Evolutionary conservation across 2,113 vertebrate species (phyloP), one percentile per base, ranked within the genome.

Genomic region (Xyliphius kryptos): DNA sequence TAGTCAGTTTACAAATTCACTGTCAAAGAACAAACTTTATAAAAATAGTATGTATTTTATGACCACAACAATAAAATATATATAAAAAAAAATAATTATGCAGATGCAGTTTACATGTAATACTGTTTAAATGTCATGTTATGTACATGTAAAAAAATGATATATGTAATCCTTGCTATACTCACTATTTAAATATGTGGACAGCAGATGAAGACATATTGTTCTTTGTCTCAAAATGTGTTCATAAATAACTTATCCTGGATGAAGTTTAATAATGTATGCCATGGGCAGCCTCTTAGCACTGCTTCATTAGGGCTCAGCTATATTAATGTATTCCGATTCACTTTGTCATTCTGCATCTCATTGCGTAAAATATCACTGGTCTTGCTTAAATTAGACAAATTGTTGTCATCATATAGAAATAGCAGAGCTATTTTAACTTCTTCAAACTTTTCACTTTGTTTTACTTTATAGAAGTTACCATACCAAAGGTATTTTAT

Each of bases 201-300:
- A 56, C 26, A 50, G 54, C 63, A 50, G 20, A 58, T 9, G 19
- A 15, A 66, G 47, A 26, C n/a, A 20, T 56, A 56, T 49, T 66
- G 46, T 40, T 57, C 44, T 48, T 63, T 10, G 51, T 46, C 50
- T 62, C 48, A 13, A 63, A 63, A 53, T 17, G 38, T 53, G 21
- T 44, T 53, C 49, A 53, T 53, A 53, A 48, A 65, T 37, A 49
- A 48, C 52, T 56, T 37, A 46, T 55, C 41, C 41, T 47, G 17
- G 54, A 46, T 51, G 22, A 41, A 32, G 44, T 57, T 66, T 66
- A 57, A 38, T 49, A 57, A 66, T 57, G 19, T 40, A 41, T 56
- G 36, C 43, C n/a, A 20, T 22, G 17, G 15, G 10, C 38, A 43
- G 55, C 15, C 32, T 66, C 26, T 11, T 49, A 44, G 50, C 14